Conservation (phyloP, 1,140 invertebrate species). For the Portunus trituberculatus region DNA sequence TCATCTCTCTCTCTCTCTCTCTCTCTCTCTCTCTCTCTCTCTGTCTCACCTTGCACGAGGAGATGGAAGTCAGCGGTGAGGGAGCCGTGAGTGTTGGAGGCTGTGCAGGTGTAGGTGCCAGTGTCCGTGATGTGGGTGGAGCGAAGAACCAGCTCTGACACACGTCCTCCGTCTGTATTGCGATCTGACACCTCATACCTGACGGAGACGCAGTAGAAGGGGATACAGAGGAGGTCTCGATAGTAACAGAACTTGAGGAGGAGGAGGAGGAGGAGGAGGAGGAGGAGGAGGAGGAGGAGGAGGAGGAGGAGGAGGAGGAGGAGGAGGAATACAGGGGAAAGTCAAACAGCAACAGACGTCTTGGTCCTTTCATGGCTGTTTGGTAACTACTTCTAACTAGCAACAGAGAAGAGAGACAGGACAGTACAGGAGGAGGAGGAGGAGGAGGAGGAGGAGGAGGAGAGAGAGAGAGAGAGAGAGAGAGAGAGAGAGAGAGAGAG, state of each 20-base stretch:
- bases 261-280: neutral
- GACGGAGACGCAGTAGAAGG: neutral
- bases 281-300: neutral
- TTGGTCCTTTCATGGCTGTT: too few species aligned
- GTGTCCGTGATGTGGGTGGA: conserved; percentile 80
- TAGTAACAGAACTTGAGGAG: neutral
- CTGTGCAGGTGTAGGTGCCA: conserved; percentile 81
- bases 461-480: neutral
- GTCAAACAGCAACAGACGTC: too few species aligned
- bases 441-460: neutral
- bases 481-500: too few species aligned
- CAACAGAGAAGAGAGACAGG: neutral
- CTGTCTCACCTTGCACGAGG: conserved; percentile 81
- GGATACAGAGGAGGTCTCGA: neutral
- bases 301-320: neutral
- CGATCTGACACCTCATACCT: conserved; percentile 77
- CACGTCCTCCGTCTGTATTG: conserved; percentile 78
- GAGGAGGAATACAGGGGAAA: too few species aligned
- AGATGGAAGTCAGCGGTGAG: conserved; percentile 81
- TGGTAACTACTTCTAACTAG: too few species aligned
- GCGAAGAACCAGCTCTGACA: conserved; percentile 79
- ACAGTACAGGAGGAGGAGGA: too few species aligned
- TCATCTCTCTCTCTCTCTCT: too few species aligned
- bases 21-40: too few species aligned
- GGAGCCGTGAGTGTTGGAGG: conserved; percentile 81